Evolutionary conservation across 2,113 vertebrate species (phyloP).

Genomic region (Mola mola): DNA sequence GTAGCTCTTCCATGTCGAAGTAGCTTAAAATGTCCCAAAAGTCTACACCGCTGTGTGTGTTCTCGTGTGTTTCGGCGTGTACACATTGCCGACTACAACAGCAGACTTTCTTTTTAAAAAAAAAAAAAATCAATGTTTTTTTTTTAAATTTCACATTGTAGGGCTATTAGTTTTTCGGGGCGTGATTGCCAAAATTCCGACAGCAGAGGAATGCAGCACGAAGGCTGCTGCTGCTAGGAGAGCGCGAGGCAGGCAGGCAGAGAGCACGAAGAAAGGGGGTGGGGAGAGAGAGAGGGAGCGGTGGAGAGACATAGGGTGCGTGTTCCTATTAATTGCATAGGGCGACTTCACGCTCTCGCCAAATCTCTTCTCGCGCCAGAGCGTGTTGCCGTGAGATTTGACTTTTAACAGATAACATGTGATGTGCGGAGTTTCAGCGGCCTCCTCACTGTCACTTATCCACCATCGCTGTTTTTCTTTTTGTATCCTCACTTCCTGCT

Average conservation of each 20-base stretch:
- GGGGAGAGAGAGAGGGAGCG: constrained; percentile 51
- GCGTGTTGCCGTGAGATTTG: constrained; percentile 35
- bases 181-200: constrained; percentile 20
- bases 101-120: constrained; percentile 4
- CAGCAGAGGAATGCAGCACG: constrained; percentile 19
- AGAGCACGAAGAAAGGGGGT: constrained; percentile 69
- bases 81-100: no score
- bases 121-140: neutral
- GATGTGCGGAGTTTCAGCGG: constrained; percentile 46
- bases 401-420: constrained; percentile 35
- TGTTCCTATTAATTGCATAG: constrained; percentile 67
- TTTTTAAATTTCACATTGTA: neutral
- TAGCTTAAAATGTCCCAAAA: no score
- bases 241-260: constrained; percentile 69
- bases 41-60: no score
- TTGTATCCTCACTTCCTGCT: constrained; percentile 80
- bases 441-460: constrained; percentile 46
- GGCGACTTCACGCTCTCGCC: constrained; percentile 54
- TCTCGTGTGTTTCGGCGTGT: neutral
- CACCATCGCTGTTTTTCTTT: constrained; percentile 64
- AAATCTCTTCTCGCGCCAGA: constrained; percentile 37
- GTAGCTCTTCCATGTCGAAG: no score
- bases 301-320: constrained; percentile 56
- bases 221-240: constrained; percentile 78
- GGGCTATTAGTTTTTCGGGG: neutral